Percentiles rank a stretch among this genome's conserved stretches.
Evolutionary conservation across 1,140 invertebrate genomes (phyloP).

Genomic region (Leptinotarsa defecta): DNA sequence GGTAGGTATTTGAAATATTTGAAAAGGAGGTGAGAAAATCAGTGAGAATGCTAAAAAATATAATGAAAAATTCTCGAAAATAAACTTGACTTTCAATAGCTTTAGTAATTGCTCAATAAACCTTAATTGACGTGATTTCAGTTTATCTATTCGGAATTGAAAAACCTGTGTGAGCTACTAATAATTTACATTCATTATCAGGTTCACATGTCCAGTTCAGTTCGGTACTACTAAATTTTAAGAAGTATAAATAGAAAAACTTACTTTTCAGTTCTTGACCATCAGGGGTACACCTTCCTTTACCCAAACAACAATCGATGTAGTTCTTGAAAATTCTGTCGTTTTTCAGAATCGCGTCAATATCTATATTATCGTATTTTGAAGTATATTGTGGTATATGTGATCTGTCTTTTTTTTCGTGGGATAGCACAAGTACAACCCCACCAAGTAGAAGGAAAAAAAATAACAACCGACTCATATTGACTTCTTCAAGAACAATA

Average conservation of each 20-base stretch:
- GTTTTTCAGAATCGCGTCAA: constrained; percentile 69
- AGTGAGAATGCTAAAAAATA: no score
- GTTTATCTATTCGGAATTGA: no score
- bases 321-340: constrained; percentile 68
- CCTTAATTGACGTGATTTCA: no score
- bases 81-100: no score
- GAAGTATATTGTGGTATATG: constrained; percentile 62
- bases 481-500: background rate
- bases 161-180: no score
- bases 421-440: background rate
- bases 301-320: constrained; percentile 67
- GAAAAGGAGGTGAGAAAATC: no score
- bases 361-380: constrained; percentile 71
- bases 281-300: constrained; percentile 69
- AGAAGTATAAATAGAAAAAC: constrained; percentile 39
- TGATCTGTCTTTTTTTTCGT: background rate
- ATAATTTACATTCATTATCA: no score
- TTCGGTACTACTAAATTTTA: no score
- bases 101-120: no score
- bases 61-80: no score
- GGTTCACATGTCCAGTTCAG: no score
- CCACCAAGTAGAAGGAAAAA: background rate
- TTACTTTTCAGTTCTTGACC: constrained; percentile 70
- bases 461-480: background rate
- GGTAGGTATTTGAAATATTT: no score